Conservation (phyloP, 2,797 vertebrate genomes). For the Neostethus bicornis region DNA sequence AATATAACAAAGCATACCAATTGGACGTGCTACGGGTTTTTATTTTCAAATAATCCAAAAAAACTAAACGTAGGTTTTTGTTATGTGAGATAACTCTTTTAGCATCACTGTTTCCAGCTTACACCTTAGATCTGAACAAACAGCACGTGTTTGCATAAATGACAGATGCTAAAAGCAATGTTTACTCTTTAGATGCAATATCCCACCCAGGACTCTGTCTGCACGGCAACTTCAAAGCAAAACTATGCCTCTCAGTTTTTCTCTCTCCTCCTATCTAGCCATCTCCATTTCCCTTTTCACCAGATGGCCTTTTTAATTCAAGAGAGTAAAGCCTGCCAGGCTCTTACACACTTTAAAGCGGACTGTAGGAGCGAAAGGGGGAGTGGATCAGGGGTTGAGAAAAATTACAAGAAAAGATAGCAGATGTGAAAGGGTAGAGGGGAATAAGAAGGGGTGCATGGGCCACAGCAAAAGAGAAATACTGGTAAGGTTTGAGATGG, state of each 20-base stretch:
- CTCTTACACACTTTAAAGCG: constrained; percentile 73
- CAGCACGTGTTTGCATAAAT: constrained; percentile 16
- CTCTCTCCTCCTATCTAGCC: constrained; percentile 55
- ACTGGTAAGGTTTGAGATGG: constrained; percentile 38
- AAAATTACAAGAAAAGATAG: constrained; percentile 47
- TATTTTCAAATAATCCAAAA: too few species aligned
- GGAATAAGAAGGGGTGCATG: constrained; percentile 9
- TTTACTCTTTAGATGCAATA: constrained; percentile 47
- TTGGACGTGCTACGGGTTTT: background rate
- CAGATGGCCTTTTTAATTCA: constrained; percentile 82
- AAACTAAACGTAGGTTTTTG: background rate
- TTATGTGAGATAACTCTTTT: background rate
- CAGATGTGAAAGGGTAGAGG: constrained; percentile 42
- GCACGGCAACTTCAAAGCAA: constrained; percentile 59
- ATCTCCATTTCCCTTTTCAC: constrained; percentile 64
- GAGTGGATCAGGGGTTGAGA: constrained; percentile 16
- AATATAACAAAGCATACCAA: background rate
- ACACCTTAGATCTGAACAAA: constrained; percentile 7
- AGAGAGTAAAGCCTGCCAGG: constrained; percentile 71
- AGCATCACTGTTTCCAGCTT: constrained; percentile 1
- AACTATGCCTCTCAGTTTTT: constrained; percentile 37
- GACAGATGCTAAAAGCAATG: constrained; percentile 36
- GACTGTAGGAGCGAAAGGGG: constrained; percentile 64
- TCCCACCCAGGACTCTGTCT: constrained; percentile 53
- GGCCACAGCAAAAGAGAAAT: constrained; percentile 8